phyloP scores from a whole-genome alignment of 2,888 invertebrate genomes.

The Tribolium freemani region DNA sequence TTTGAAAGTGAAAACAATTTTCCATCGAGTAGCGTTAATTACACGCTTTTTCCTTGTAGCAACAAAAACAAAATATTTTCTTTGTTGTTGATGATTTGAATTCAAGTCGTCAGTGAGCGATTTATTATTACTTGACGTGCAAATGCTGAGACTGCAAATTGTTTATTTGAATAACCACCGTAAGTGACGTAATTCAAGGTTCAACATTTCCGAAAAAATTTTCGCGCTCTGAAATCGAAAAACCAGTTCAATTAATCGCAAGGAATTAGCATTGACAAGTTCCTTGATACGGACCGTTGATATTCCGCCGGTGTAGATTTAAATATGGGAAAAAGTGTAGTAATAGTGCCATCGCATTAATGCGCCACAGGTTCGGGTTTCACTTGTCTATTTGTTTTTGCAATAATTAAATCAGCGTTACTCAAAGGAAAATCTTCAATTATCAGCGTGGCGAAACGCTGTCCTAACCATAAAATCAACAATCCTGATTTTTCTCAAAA shows the following conservation, averaged over 20 bases:
- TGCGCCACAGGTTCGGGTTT: constrained; percentile 24
- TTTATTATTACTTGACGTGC: constrained; percentile 35
- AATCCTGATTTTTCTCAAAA: constrained; percentile 1
- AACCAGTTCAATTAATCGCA: neutral
- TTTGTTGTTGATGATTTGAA: constrained; percentile 27
- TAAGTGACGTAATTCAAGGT: constrained; percentile 23
- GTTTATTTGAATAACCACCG: constrained; percentile 37
- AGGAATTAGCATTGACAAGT: neutral
- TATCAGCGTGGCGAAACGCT: neutral
- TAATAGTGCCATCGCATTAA: constrained; percentile 25
- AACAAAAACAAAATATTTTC: constrained; percentile 18
- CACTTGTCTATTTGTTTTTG: constrained; percentile 13
- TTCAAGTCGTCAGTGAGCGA: constrained; percentile 28
- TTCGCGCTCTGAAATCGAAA: neutral
- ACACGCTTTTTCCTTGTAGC: constrained; percentile 67
- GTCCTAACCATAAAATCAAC: neutral
- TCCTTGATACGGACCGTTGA: neutral
- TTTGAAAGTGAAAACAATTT: neutral
- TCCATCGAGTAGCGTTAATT: constrained; percentile 55
- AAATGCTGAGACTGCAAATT: constrained; percentile 42
- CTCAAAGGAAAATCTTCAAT: neutral
- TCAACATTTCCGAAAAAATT: constrained; percentile 3
- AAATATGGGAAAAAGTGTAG: constrained; percentile 25
- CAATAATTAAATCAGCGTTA: constrained; percentile 16
- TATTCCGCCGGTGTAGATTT: neutral